Evolutionary conservation across 2,797 vertebrate genomes (phyloP).

Genomic region (Myotis pilosus): DNA sequence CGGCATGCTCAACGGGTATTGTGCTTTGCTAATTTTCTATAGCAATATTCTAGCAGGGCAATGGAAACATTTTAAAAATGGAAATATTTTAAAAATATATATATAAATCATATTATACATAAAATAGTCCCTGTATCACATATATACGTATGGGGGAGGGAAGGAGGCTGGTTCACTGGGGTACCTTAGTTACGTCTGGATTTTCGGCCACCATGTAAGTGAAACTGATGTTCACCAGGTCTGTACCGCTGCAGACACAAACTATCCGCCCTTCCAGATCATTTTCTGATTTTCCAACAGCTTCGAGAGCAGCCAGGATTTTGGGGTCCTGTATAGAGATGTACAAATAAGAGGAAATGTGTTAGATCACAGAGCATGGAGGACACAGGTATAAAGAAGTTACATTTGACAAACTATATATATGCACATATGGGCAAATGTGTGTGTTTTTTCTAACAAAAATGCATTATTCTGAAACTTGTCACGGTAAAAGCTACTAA

Average conservation of each 20-base stretch:
- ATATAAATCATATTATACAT: background rate
- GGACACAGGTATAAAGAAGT: background rate
- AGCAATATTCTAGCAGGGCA: background rate
- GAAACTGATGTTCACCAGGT: constrained; percentile 98
- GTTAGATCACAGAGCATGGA: constrained; percentile 60
- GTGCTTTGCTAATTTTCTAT: background rate
- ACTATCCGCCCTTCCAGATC: constrained; percentile 96
- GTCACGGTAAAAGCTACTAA: background rate
- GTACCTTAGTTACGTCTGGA: constrained; percentile 94
- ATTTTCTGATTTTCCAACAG: constrained; percentile 91
- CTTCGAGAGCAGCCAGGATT: constrained; percentile 93
- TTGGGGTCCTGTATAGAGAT: constrained; percentile 91
- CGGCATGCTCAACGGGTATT: background rate
- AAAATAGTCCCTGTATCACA: background rate
- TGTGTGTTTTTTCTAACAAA: background rate
- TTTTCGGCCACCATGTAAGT: constrained; percentile 97
- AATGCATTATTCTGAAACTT: background rate
- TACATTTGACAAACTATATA: background rate
- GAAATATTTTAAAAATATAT: background rate
- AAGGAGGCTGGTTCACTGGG: constrained; percentile 27
- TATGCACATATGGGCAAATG: background rate
- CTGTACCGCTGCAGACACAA: constrained; percentile 96
- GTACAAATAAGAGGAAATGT: constrained; percentile 59
- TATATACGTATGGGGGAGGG: background rate
- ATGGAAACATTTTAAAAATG: background rate